Base-by-base conservation (phyloP, 2,113 vertebrate species). In the Actenoides hombroni region DNA sequence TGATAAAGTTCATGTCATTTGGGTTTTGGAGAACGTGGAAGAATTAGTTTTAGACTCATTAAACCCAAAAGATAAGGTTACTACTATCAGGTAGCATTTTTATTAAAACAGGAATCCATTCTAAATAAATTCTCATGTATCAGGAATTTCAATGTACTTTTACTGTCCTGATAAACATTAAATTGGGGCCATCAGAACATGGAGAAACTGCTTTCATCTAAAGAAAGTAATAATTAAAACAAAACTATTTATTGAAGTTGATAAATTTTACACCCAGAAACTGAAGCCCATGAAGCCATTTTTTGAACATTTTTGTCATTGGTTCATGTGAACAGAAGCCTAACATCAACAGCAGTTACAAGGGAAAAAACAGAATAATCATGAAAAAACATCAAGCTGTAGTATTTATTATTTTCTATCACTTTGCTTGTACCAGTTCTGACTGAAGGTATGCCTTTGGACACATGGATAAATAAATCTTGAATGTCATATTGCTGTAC, bases 151-250 rank as follows among this genome's bases (percentile, higher is more conserved):
- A 69, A 37, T 65, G 29, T 13, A 87, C 64, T 49, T 83, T 92
- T 86, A 86, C 35, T 63, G 49, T 33, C 56, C 15, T 88, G 33
- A 46, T 90, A 80, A 90, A 54, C 95, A 85, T 60, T 94, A 61
- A 94, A 94, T 67, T 89, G 21, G 61, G 70, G 64, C 37, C 51
- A 94, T 88, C 21, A 94, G 79, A 95, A 91, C 17, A 19, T 39
- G 16, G 23, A 70, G 44, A 81, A 89, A 74, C 5, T 16, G 8
- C 16, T 89, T 91, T 82, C 19, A 21, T 65, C 67, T 87, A 35
- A 56, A 74, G 33, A 77, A 81, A 4, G 4, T 65, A 14, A 10
- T 70, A 84, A 53, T 78, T 75, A 76, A 80, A 77, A 40, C 7
- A 14, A 24, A 71, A 35, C 2, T 76, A 18, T 57, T 86, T 74